These are phyloP conservation scores for Temnopleurus reevesii DNA, from an alignment of 53 echinoderm and acorn worm genomes.

Conservation along the genomic window DNA sequence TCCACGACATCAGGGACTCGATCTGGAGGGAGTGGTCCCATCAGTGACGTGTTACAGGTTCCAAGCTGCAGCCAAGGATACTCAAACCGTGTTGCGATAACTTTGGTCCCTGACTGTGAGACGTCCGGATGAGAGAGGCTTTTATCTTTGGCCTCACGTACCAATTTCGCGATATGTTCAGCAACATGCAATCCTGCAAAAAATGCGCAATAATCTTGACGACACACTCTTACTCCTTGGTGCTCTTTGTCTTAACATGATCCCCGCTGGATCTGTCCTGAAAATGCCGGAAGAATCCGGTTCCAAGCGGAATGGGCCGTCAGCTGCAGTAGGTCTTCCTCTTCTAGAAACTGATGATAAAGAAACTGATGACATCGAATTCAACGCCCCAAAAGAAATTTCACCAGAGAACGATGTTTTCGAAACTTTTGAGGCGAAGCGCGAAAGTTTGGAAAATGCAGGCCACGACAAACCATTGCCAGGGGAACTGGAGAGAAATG, in stretches of 20 bases:
- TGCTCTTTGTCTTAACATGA: conserved; percentile 1
- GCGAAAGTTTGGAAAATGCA: background rate
- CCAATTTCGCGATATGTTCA: too few relatives aligned
- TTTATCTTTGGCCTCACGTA: too few relatives aligned
- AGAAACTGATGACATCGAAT: background rate
- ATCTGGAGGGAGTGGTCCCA: too few relatives aligned
- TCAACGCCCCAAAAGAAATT: background rate
- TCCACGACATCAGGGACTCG: too few relatives aligned
- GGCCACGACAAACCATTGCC: background rate
- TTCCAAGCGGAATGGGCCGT: background rate
- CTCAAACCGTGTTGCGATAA: too few relatives aligned
- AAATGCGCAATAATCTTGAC: too few relatives aligned
- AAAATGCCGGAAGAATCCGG: conserved; percentile 25
- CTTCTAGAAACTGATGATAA: background rate
- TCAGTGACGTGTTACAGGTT: too few relatives aligned
- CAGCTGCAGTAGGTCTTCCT: background rate
- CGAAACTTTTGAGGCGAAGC: background rate
- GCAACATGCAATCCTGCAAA: too few relatives aligned
- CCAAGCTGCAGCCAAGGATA: too few relatives aligned
- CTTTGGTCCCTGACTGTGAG: too few relatives aligned
- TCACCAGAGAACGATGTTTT: background rate
- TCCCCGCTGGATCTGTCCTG: conserved; percentile 24
- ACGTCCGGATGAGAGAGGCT: too few relatives aligned
- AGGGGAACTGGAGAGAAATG: too few relatives aligned
- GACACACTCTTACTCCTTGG: conserved; percentile 12